phyloP scores from a whole-genome alignment of 2,888 invertebrate genomes.

The Caenorhabditis angaria region DNA sequence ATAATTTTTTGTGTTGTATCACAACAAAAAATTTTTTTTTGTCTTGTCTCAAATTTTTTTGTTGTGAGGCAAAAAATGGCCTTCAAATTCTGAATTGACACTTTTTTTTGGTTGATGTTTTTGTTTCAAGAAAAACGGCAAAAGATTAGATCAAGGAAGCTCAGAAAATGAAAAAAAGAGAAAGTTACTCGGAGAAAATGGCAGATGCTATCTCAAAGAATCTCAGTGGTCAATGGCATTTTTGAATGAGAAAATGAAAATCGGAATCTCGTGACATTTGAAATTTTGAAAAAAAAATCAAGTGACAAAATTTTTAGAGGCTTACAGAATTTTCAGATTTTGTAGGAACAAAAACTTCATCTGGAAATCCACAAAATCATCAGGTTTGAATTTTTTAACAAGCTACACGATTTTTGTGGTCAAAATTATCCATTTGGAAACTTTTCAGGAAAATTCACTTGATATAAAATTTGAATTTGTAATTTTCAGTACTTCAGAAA shows the following conservation, averaged over 20 bases:
- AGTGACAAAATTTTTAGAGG: neutral
- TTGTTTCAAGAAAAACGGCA: no score
- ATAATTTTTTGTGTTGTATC: no score
- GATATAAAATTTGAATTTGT: neutral
- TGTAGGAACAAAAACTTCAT: no score
- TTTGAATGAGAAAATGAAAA: neutral
- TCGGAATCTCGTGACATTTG: neutral
- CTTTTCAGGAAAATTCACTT: neutral
- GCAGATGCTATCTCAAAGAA: no score
- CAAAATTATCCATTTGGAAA: neutral
- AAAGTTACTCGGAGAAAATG: no score
- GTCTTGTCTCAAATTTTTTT: no score
- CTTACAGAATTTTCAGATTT: neutral
- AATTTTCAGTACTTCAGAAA: neutral
- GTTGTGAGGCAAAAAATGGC: no score
- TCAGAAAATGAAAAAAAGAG: neutral
- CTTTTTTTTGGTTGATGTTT: no score
- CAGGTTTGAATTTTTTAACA: neutral
- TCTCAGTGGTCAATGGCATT: no score
- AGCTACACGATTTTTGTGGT: neutral
- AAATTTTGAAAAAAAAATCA: neutral
- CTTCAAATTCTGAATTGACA: no score
- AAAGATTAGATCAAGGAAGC: conserved; percentile 1
- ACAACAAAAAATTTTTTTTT: no score
- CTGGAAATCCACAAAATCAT: neutral